These are phyloP conservation scores for Linnaemya tessellans DNA, from an alignment of 2,888 invertebrate species.

Conservation along the genomic window DNA sequence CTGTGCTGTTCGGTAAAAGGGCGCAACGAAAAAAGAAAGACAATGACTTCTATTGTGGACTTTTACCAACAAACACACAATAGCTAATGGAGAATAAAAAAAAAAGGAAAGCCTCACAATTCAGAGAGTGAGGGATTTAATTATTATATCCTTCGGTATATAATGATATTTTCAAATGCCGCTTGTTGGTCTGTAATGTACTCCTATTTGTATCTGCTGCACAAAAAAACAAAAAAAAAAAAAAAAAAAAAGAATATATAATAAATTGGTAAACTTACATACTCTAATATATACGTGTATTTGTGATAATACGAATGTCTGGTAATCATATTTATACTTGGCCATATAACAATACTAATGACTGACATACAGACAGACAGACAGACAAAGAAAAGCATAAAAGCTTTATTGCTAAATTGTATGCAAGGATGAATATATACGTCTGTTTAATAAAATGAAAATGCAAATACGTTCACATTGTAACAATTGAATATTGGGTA, in stretches of 20 bases:
- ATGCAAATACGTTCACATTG: constrained; percentile 11
- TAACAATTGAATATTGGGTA: constrained; percentile 3
- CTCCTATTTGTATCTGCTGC: background rate
- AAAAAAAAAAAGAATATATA: background rate
- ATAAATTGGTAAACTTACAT: too few species aligned
- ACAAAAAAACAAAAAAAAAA: too few species aligned
- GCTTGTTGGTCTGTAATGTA: background rate
- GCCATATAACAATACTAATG: constrained; percentile 46
- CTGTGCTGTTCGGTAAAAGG: background rate
- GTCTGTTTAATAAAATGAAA: constrained; percentile 29
- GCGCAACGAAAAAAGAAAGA: constrained; percentile 20
- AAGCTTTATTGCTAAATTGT: constrained; percentile 11
- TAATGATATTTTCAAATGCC: constrained; percentile 41
- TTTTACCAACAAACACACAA: constrained; percentile 53
- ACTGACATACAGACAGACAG: constrained; percentile 30
- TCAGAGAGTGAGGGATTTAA: constrained; percentile 55
- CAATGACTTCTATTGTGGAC: constrained; percentile 39
- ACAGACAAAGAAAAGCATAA: background rate
- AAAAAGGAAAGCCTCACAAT: background rate
- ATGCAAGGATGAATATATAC: background rate
- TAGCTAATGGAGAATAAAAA: constrained; percentile 55
- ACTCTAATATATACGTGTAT: background rate
- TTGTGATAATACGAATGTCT: constrained; percentile 32
- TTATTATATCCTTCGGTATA: constrained; percentile 60
- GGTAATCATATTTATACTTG: constrained; percentile 60